These are phyloP conservation scores for Centruroides vittatus DNA, from an alignment of 1,140 invertebrate genomes.

Conservation along the genomic window DNA sequence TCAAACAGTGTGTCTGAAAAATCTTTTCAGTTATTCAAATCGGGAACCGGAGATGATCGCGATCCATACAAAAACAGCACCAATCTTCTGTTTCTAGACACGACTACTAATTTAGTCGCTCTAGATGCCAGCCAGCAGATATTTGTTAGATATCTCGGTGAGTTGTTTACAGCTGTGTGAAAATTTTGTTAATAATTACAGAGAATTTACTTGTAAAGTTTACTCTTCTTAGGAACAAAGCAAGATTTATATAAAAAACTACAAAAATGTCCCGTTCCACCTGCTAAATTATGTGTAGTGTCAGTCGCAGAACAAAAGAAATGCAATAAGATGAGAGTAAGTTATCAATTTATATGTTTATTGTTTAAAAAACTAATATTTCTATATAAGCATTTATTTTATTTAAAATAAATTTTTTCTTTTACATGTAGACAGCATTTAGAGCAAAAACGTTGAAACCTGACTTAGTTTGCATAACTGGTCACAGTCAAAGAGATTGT, in stretches of 20 bases:
- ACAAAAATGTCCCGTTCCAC: conserved; percentile 54
- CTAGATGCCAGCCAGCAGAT: conserved; percentile 20
- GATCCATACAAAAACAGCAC: conserved; percentile 19
- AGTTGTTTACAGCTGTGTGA: neutral
- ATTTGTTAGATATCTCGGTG: conserved; percentile 20
- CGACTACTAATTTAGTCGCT: conserved; percentile 16
- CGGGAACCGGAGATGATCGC: too few relatives aligned
- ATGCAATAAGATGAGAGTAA: conserved; percentile 84
- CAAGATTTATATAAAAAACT: conserved; percentile 4
- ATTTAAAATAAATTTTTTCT: neutral
- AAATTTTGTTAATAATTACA: neutral
- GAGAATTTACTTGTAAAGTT: neutral
- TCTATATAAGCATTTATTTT: neutral
- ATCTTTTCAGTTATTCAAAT: too few relatives aligned
- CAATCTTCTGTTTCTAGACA: conserved; percentile 26
- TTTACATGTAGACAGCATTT: conserved; percentile 51
- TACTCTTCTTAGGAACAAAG: neutral
- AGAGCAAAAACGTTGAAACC: conserved; percentile 78
- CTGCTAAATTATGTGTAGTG: conserved; percentile 74
- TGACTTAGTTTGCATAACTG: conserved; percentile 69
- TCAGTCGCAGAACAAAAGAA: conserved; percentile 80
- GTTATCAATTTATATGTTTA: conserved; percentile 19
- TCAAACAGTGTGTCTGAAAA: too few relatives aligned
- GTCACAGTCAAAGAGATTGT: conserved; percentile 70
- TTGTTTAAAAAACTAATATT: neutral